Conservation (phyloP, 2,113 vertebrate species). For the Ifrita kowaldi region DNA sequence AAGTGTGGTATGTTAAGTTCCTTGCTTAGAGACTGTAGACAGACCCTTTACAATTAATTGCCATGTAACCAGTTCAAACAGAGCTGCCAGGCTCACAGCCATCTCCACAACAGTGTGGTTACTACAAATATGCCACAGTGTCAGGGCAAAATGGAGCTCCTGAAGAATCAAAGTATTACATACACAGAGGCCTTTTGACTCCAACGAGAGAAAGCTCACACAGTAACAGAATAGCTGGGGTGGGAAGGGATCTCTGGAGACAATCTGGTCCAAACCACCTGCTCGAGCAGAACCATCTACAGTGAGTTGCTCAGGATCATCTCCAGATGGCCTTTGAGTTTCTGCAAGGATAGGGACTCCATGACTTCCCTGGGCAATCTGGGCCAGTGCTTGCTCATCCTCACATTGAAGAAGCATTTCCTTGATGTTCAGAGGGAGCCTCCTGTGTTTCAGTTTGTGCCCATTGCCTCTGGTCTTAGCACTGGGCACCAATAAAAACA, state of each 20-base stretch:
- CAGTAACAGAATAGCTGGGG: background rate
- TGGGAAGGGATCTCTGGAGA: background rate
- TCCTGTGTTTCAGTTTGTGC: background rate
- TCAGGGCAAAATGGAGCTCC: background rate
- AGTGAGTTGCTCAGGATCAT: background rate
- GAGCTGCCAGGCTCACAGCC: background rate
- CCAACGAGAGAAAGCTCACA: background rate
- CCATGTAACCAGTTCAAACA: background rate
- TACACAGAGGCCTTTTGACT: background rate
- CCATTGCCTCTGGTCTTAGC: background rate
- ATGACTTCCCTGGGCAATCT: background rate
- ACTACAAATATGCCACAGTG: background rate
- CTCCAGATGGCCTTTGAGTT: background rate
- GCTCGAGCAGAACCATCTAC: background rate
- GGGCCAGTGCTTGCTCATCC: rapidly evolving
- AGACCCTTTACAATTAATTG: background rate
- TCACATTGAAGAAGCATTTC: background rate
- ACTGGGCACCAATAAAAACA: background rate
- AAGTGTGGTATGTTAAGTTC: background rate
- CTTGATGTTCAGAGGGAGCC: background rate
- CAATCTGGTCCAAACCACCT: background rate
- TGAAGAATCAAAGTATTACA: background rate
- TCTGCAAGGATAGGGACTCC: background rate
- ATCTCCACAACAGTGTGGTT: background rate
- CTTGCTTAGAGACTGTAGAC: background rate